These are phyloP conservation scores for Micromys minutus DNA, from an alignment of 2,113 vertebrate species.

Conservation along the genomic window DNA sequence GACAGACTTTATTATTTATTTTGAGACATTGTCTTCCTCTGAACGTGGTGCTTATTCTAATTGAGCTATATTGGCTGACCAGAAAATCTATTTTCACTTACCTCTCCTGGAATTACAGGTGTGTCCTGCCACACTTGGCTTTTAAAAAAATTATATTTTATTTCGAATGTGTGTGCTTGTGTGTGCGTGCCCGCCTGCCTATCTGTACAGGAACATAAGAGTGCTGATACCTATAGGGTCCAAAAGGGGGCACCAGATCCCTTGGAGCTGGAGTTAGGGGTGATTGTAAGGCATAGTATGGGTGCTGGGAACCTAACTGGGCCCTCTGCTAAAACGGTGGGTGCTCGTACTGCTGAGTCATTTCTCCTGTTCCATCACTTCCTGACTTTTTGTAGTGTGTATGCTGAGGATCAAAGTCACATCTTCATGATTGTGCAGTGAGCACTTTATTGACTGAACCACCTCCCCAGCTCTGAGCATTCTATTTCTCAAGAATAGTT, in stretches of 20 bases:
- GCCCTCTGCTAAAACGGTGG: neutral
- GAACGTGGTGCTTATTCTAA: neutral
- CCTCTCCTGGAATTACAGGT: neutral
- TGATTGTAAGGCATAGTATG: neutral
- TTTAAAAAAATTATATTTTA: neutral
- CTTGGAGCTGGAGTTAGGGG: neutral
- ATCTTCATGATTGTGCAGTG: neutral
- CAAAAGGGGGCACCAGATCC: neutral
- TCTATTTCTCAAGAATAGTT: neutral
- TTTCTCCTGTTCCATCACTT: neutral
- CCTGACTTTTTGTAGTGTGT: neutral
- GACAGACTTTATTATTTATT: neutral
- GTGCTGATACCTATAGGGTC: neutral
- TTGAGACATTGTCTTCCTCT: neutral
- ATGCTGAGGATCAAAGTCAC: neutral
- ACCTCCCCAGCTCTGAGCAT: neutral
- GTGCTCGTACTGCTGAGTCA: neutral
- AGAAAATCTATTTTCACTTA: neutral
- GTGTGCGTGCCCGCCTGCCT: rapidly evolving
- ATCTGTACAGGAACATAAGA: neutral
- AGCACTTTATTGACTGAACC: neutral
- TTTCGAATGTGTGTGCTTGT: neutral
- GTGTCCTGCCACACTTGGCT: neutral
- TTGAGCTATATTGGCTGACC: neutral
- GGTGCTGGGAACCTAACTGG: neutral